These are phyloP conservation scores for Ethmia dodecea DNA, from an alignment of 2,888 invertebrate genomes.

Conservation along the genomic window DNA sequence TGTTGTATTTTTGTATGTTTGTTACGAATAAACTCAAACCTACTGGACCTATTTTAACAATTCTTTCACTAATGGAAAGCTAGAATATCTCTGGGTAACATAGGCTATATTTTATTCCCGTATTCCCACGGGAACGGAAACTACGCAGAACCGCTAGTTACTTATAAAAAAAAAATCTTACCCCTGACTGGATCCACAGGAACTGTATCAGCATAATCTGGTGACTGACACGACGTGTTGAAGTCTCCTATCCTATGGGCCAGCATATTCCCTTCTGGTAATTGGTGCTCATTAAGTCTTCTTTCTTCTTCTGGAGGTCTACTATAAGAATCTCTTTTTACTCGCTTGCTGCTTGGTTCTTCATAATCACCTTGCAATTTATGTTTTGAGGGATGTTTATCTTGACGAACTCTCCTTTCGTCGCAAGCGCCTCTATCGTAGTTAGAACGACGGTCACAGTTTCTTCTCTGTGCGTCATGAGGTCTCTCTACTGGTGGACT, in stretches of 20 bases:
- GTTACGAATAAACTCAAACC: too few relatives aligned
- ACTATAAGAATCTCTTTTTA: conserved; percentile 28
- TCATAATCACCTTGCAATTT: conserved; percentile 35
- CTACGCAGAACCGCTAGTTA: too few relatives aligned
- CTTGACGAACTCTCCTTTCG: conserved; percentile 20
- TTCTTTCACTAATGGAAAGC: too few relatives aligned
- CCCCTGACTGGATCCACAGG: conserved; percentile 37
- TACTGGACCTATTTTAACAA: too few relatives aligned
- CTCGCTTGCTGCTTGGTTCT: conserved; percentile 40
- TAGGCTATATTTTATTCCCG: too few relatives aligned
- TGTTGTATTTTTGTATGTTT: too few relatives aligned
- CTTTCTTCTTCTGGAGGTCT: conserved; percentile 21
- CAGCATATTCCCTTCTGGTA: conserved; percentile 15
- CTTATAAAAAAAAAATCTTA: conserved; percentile 23
- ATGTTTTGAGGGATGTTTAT: conserved; percentile 25
- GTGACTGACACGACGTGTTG: conserved; percentile 48
- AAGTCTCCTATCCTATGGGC: conserved; percentile 20
- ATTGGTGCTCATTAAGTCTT: conserved; percentile 19
- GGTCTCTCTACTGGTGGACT: conserved; percentile 40
- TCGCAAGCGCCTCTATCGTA: conserved; percentile 27
- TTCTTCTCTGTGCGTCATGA: conserved; percentile 22
- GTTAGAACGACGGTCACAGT: conserved; percentile 25
- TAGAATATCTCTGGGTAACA: too few relatives aligned
- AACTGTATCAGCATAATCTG: conserved; percentile 38
- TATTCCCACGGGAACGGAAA: too few relatives aligned